Evolutionary conservation across 2,113 vertebrate species (phyloP).

Genomic region (Trichechus manatus): DNA sequence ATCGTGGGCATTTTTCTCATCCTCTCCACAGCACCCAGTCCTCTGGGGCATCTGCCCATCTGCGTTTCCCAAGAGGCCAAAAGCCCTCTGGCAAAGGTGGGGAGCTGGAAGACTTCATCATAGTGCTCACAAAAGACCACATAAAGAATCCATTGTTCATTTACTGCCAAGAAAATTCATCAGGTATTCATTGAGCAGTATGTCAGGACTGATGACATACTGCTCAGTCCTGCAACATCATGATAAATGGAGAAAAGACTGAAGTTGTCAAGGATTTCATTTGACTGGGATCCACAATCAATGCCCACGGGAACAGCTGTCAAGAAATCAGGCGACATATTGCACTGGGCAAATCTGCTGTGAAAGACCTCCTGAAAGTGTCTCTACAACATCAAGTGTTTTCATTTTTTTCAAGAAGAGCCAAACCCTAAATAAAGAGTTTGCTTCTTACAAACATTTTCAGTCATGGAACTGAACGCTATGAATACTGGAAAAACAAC

Average conservation of each 20-base stretch:
- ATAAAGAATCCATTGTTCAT: neutral
- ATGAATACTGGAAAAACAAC: neutral
- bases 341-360: too few relatives aligned
- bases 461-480: neutral
- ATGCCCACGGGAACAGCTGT: too few relatives aligned
- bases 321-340: too few relatives aligned
- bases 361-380: too few relatives aligned
- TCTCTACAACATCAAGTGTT: neutral
- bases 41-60: neutral
- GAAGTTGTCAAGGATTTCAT: too few relatives aligned
- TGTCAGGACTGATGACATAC: neutral
- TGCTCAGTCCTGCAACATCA: too few relatives aligned
- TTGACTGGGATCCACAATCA: too few relatives aligned
- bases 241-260: too few relatives aligned
- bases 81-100: neutral
- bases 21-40: neutral
- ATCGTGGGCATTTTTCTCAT: neutral
- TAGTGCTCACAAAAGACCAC: neutral
- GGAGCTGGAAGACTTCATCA: neutral
- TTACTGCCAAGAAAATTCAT: slow-evolving; percentile 7
- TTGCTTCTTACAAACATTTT: neutral
- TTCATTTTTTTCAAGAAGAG: neutral
- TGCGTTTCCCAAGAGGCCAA: neutral
- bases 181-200: neutral
- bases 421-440: neutral